phyloP scores from a whole-genome alignment of 1,140 invertebrate species.

The Drosophila nikananu region DNA sequence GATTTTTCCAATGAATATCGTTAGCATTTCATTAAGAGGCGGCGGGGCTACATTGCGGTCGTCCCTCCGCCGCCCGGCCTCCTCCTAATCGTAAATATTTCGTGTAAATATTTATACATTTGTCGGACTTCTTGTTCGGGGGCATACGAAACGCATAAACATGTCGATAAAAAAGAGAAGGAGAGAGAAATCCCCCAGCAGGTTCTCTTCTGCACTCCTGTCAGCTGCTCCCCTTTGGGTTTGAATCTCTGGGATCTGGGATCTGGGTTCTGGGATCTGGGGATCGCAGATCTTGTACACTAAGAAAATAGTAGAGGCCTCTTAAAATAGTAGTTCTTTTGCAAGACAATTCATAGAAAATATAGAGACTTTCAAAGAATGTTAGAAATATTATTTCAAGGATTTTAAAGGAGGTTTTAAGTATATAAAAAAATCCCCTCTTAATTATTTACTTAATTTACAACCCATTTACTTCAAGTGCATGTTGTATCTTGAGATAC shows the following conservation, averaged over 20 bases:
- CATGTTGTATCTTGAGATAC: constrained; percentile 14
- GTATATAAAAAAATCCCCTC: neutral
- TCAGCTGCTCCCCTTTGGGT: constrained; percentile 3
- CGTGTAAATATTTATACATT: constrained; percentile 76
- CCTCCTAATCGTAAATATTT: constrained; percentile 42
- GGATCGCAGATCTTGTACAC: constrained; percentile 13
- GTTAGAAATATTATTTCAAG: neutral
- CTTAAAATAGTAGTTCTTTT: neutral
- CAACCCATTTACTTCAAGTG: neutral
- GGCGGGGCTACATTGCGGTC: constrained; percentile 36
- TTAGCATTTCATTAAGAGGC: constrained; percentile 77
- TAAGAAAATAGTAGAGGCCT: neutral
- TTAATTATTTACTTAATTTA: neutral
- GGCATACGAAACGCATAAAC: constrained; percentile 60
- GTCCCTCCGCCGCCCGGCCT: constrained; percentile 4
- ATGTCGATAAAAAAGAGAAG: constrained; percentile 49
- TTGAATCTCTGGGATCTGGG: constrained; percentile 4
- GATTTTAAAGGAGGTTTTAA: too few species aligned
- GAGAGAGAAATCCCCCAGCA: constrained; percentile 23
- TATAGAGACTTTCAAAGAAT: neutral
- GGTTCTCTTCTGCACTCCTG: constrained; percentile 41
- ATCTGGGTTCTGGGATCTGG: constrained; percentile 11
- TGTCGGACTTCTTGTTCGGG: constrained; percentile 51
- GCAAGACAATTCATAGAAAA: neutral
- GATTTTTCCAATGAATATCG: constrained; percentile 80